These are phyloP conservation scores for Neodiprion virginianus DNA, from an alignment of 1,140 invertebrate species.

Conservation along the genomic window DNA sequence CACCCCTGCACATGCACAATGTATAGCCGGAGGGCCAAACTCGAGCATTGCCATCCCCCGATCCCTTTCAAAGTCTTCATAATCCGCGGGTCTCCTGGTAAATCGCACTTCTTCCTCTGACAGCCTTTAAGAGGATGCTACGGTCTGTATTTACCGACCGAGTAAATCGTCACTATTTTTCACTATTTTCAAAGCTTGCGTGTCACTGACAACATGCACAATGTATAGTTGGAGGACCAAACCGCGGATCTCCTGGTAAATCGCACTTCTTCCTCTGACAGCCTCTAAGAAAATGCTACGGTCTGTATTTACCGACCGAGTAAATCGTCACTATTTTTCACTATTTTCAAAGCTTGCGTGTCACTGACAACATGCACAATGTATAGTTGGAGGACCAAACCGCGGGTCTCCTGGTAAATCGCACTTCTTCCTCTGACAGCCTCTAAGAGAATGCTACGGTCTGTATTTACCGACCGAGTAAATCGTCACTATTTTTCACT, in stretches of 20 bases:
- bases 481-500: too few relatives aligned
- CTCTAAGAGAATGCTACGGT: not conserved
- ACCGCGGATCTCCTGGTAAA: slow-evolving; percentile 27
- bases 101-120: not conserved
- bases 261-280: not conserved
- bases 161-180: not conserved
- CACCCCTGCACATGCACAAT: not conserved
- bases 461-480: not conserved
- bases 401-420: slow-evolving; percentile 5
- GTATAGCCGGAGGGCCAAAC: slow-evolving; percentile 41
- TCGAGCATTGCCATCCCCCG: slow-evolving; percentile 39
- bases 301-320: not conserved
- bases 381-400: slow-evolving; percentile 41
- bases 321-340: not conserved
- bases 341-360: too few relatives aligned
- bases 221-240: slow-evolving; percentile 37
- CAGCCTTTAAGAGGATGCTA: slow-evolving; percentile 3
- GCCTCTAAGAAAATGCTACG: not conserved
- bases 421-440: not conserved
- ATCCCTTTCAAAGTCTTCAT: slow-evolving; percentile 21
- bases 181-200: too few relatives aligned
- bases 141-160: not conserved
- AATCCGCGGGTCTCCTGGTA: slow-evolving; percentile 13
- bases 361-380: not conserved
- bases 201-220: too few relatives aligned